Percentiles rank a stretch among this genome's conserved stretches.
Conservation (phyloP, 2,113 vertebrate genomes). For the Corythaeola cristata region DNA sequence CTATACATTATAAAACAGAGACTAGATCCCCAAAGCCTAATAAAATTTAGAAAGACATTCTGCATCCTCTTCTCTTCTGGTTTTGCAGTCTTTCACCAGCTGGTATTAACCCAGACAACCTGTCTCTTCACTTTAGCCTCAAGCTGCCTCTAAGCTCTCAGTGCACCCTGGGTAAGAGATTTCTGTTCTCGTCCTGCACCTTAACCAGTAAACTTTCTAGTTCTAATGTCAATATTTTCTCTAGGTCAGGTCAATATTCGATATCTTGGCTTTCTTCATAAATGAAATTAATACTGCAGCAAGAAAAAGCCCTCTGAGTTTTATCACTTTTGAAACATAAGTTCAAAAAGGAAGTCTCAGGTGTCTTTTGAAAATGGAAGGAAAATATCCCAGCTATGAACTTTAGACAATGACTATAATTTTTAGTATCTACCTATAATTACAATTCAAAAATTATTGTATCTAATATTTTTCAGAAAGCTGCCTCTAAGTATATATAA, state of each 20-base stretch:
- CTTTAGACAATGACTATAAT: background rate
- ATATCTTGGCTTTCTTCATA: background rate
- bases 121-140: background rate
- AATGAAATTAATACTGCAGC: background rate
- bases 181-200: background rate
- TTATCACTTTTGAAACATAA: background rate
- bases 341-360: background rate
- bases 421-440: background rate
- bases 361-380: background rate
- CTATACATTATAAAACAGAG: background rate
- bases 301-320: background rate
- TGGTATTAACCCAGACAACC: slow-evolving; percentile 9
- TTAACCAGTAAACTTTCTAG: background rate
- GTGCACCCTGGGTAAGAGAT: background rate
- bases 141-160: background rate
- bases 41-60: background rate
- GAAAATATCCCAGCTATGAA: background rate
- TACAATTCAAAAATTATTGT: background rate
- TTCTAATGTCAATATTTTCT: slow-evolving; percentile 35
- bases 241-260: slow-evolving; percentile 40
- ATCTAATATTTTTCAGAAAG: background rate
- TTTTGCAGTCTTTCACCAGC: background rate
- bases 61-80: background rate
- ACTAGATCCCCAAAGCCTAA: background rate
- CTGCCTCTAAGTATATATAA: background rate